These are phyloP conservation scores for Eupristina koningsbergeri DNA, from an alignment of 1,140 invertebrate genomes.

Conservation along the genomic window DNA sequence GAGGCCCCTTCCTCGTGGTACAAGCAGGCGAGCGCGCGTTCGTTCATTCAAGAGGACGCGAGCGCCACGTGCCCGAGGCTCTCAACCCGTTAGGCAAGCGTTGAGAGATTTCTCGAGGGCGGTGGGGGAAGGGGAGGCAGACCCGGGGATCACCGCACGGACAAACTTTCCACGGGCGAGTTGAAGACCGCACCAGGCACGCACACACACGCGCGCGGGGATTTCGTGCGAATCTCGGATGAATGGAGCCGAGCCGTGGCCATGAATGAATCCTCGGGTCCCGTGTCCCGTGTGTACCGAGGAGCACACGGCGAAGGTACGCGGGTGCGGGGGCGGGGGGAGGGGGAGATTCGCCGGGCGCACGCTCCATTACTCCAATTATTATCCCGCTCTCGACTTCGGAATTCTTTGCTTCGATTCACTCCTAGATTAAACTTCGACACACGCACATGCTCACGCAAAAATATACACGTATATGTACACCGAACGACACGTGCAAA, in stretches of 20 bases:
- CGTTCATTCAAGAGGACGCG: conserved; percentile 66
- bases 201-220: not conserved
- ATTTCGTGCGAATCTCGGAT: not conserved
- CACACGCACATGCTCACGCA: no score
- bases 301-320: no score
- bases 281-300: no score
- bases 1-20: no score
- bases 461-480: no score
- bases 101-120: not conserved
- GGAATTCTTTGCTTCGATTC: no score
- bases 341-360: not conserved
- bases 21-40: conserved; percentile 52
- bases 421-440: no score
- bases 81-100: conserved; percentile 60
- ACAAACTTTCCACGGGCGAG: not conserved
- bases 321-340: no score
- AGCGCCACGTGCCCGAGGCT: conserved; percentile 69
- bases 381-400: not conserved
- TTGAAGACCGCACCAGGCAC: not conserved
- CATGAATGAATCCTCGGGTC: not conserved
- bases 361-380: not conserved
- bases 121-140: not conserved
- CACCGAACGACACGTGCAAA: no score
- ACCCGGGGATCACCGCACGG: not conserved
- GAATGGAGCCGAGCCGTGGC: no score